Evolutionary conservation across 1,140 invertebrate species (phyloP).

Genomic region (Drosophila nigromelanica): DNA sequence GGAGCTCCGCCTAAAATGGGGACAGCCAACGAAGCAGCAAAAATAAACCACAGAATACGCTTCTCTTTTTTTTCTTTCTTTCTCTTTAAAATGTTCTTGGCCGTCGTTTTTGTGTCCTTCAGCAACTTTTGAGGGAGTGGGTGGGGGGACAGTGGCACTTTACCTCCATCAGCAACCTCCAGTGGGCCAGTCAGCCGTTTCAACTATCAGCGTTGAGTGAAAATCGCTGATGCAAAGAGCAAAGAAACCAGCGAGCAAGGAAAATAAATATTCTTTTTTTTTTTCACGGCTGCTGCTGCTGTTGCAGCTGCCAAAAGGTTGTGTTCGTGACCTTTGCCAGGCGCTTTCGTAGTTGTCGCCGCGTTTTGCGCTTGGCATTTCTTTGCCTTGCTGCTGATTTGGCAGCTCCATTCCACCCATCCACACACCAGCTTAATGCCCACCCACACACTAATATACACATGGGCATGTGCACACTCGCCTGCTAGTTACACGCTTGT

Average conservation of each 20-base stretch:
- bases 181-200: slow-evolving; percentile 45
- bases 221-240: slow-evolving; percentile 73
- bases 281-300: slow-evolving; percentile 27
- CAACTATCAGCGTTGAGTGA: slow-evolving; percentile 76
- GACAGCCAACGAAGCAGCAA: slow-evolving; percentile 24
- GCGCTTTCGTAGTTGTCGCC: slow-evolving; percentile 71
- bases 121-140: neutral
- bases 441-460: slow-evolving; percentile 13
- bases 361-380: slow-evolving; percentile 65
- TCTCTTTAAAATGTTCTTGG: slow-evolving; percentile 37
- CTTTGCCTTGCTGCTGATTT: slow-evolving; percentile 71
- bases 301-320: slow-evolving; percentile 73
- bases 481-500: slow-evolving; percentile 52
- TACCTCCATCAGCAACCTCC: slow-evolving; percentile 42
- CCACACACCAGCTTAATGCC: slow-evolving; percentile 14
- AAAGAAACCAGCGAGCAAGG: slow-evolving; percentile 17
- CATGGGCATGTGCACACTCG: slow-evolving; percentile 17
- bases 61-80: neutral
- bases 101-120: slow-evolving; percentile 31
- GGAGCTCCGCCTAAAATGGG: neutral
- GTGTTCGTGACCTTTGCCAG: slow-evolving; percentile 78
- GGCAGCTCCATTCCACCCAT: slow-evolving; percentile 40
- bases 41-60: slow-evolving; percentile 31
- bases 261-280: slow-evolving; percentile 71
- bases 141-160: slow-evolving; percentile 4